Percentiles rank a stretch among this genome's conserved stretches.
These are phyloP conservation scores for Gyrodactylus salaris DNA, from an alignment of 1,140 invertebrate species.

Conservation along the genomic window DNA sequence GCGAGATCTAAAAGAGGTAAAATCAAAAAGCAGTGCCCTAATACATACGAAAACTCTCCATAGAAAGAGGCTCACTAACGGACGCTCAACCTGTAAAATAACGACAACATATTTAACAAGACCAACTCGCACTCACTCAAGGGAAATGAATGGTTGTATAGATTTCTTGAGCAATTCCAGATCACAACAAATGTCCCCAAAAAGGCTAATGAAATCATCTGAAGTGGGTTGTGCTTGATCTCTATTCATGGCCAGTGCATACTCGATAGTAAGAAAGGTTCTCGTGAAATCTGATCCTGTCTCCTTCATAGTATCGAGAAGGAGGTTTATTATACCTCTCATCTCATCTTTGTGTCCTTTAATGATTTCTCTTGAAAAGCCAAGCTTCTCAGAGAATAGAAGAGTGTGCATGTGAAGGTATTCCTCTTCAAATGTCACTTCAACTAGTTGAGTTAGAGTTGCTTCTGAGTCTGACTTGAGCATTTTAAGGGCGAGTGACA, in stretches of 20 bases:
- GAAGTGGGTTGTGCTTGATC: background rate
- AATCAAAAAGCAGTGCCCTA: too few species aligned
- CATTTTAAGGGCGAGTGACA: constrained; percentile 21
- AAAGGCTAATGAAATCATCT: background rate
- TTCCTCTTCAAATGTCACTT: constrained; percentile 13
- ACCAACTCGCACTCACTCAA: too few species aligned
- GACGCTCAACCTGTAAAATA: too few species aligned
- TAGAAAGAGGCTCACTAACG: too few species aligned
- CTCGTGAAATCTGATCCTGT: constrained; percentile 28
- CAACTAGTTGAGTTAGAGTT: constrained; percentile 11
- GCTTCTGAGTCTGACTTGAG: constrained; percentile 9
- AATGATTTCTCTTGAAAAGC: background rate
- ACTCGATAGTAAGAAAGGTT: constrained; percentile 17
- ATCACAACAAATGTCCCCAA: background rate
- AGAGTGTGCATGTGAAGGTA: constrained; percentile 11
- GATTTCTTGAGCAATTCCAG: background rate
- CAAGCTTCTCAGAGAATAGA: background rate
- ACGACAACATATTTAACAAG: too few species aligned
- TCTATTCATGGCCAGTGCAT: background rate
- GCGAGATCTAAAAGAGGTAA: too few species aligned
- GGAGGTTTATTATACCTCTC: constrained; percentile 18
- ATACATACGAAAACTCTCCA: too few species aligned
- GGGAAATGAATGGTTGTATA: background rate
- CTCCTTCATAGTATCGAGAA: constrained; percentile 26
- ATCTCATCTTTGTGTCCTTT: background rate